phyloP scores from a whole-genome alignment of 2,797 vertebrate genomes.

The Gadopsis bispinosus region DNA sequence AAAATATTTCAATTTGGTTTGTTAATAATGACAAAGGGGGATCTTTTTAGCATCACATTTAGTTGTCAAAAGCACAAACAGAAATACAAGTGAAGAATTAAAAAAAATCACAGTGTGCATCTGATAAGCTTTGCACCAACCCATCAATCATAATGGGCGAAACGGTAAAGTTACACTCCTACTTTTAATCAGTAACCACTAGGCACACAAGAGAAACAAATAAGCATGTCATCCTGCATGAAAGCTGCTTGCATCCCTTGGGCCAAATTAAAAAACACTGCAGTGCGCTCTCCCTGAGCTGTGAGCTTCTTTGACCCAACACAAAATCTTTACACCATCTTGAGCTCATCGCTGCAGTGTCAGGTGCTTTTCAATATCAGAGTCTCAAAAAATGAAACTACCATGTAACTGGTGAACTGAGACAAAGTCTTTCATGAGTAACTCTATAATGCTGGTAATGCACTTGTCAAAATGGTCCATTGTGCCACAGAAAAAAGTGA shows the following conservation, averaged over 20 bases:
- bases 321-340: conserved; percentile 21
- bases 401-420: conserved; percentile 18
- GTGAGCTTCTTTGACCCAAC: conserved; percentile 15
- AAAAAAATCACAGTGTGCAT: background rate
- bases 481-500: conserved; percentile 27
- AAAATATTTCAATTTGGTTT: background rate
- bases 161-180: background rate
- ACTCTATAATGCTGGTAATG: conserved; percentile 29
- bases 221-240: background rate
- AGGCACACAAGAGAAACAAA: conserved; percentile 22
- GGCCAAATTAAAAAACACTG: conserved; percentile 34
- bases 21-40: background rate
- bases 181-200: background rate
- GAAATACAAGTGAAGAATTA: background rate
- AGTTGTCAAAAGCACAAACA: background rate
- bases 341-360: background rate
- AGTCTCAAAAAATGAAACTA: conserved; percentile 4
- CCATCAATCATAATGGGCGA: background rate
- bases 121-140: background rate
- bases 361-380: conserved; percentile 19
- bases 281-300: conserved; percentile 8
- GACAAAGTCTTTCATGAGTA: conserved; percentile 6
- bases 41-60: no score
- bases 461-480: conserved; percentile 28
- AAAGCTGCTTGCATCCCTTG: conserved; percentile 18